Evolutionary conservation across 2,888 invertebrate genomes (phyloP), one percentile per base, ranked within the genome.

Genomic region (Andrena flavipes): DNA sequence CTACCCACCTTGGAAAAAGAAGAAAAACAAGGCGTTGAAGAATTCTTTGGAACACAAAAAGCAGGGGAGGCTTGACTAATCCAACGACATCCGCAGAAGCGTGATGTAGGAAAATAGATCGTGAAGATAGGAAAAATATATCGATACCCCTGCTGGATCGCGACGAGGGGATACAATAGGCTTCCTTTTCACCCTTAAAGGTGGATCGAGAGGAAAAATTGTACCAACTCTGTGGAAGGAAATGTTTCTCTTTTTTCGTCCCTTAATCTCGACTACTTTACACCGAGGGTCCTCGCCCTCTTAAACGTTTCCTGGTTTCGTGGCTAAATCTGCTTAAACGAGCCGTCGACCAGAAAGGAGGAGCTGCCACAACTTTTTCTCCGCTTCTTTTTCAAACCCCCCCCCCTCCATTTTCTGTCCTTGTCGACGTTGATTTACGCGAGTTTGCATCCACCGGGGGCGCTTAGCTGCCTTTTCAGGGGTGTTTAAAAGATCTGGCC

Each of bases 231-330:
- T 29, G 65, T 29, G 13, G n/a, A 63, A 69, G 65, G 65, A 69
- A 74, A 83, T 73, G 71, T 69, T 68, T 82, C 80, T 79, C 80
- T 85, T 82, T 82, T 77, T 64, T 69, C 26, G 70, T 73, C 69
- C 80, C 85, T 82, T 88, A 88, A 88, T 88, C 86, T 85, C 76
- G 74, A 67, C 82, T 82, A 88, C 76, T 88, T 88, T 83, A 42
- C 88, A 76, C 85, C 78, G 69, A 75, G 86, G 77, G 79, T 80
- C 76, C 76, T 87, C 81, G 82, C 81, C 87, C 89, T 86, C 89
- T 89, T 89, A 89, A 90, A 89, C 87, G 89, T 90, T 90, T 90
- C 88, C 90, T 85, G 89, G 86, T 88, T 87, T 86, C 87, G 87
- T 81, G 86, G 86, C 87, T 90, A 89, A 89, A 90, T 90, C 90